A percentile compares a stretch with the other conserved stretches of the same genome.
Conservation (phyloP, 2,113 vertebrate genomes). For the Nanorana parkeri region DNA sequence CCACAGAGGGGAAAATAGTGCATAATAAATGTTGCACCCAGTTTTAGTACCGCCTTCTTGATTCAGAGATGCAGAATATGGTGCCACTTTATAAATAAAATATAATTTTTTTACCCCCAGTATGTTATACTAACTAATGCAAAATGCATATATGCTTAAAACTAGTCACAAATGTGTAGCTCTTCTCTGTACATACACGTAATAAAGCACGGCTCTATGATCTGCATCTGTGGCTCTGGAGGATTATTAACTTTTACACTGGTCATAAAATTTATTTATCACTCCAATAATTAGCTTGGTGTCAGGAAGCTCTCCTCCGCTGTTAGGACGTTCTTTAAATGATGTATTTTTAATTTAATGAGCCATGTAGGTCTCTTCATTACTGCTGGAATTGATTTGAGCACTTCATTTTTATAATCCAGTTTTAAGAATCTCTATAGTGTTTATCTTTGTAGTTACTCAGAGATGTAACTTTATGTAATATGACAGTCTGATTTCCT, state of each 20-base stretch:
- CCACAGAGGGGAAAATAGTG: too few species aligned
- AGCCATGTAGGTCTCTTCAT: constrained; percentile 18
- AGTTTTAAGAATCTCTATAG: constrained; percentile 8
- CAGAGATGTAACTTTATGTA: not conserved
- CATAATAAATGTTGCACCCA: too few species aligned
- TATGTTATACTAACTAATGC: too few species aligned
- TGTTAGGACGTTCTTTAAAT: not conserved
- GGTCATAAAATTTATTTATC: constrained; percentile 22
- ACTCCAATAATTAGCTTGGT: constrained; percentile 20
- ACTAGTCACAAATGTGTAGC: too few species aligned
- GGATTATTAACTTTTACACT: constrained; percentile 34
- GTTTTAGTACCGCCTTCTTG: too few species aligned
- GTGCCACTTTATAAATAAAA: too few species aligned
- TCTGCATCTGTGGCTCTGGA: constrained; percentile 6
- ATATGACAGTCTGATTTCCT: not conserved
- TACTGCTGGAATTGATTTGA: constrained; percentile 35
- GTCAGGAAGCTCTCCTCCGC: constrained; percentile 4
- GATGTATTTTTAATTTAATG: constrained; percentile 45
- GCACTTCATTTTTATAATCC: constrained; percentile 38
- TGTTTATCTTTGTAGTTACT: constrained; percentile 7
- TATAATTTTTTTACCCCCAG: too few species aligned
- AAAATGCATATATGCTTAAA: too few species aligned
- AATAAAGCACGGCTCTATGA: not conserved
- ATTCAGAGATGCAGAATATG: too few species aligned
- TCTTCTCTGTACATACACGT: too few species aligned